Base-by-base conservation (phyloP, 2,113 vertebrate species). In the Hipposideros armiger region DNA sequence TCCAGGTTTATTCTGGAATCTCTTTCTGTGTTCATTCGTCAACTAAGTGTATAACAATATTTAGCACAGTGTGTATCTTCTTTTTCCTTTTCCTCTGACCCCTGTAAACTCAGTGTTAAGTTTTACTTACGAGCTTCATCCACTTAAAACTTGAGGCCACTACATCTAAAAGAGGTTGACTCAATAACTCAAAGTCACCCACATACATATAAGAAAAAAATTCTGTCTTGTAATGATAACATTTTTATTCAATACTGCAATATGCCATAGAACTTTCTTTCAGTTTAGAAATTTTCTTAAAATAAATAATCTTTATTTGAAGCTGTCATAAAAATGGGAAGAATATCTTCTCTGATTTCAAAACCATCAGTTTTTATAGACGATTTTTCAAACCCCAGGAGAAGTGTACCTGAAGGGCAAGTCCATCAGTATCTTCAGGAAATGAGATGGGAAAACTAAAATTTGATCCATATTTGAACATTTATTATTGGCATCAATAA, bases 181-280 rank as follows among this genome's bases (percentile, higher is more conserved):
- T 80, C 66, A 64, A 90, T 81, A 87, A 56, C 28, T 62, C 28
- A 70, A 28, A 56, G 19, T 32, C 74, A 95, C 20, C 8, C 64
- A 77, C 11, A n/a, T 73, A 66, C 36, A 74, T 1, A 58, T 11
- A 96, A 95, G 81, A 91, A 95, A 93, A 54, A 96, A 14, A 52
- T 86, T 94, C 62, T 70, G 70, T 69, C 45, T 87, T 62, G 26
- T 78, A 86, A 96, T 94, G 56, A 36, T 94, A 92, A 80, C 77
- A 73, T 88, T 96, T 40, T 94, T 86, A 89, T 91, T 96, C 54
- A 76, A 40, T 94, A 96, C 93, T 91, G 94, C 92, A 95, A 96
- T 94, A 72, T 93, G 83, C 56, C 62, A 74, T 67, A 93, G 73
- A 95, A 60, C 88, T 93, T 88, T 96, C 69, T 93, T 88, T 96